Base-by-base conservation (phyloP, 2,797 vertebrate genomes). In the Microctenopoma lineatum region DNA sequence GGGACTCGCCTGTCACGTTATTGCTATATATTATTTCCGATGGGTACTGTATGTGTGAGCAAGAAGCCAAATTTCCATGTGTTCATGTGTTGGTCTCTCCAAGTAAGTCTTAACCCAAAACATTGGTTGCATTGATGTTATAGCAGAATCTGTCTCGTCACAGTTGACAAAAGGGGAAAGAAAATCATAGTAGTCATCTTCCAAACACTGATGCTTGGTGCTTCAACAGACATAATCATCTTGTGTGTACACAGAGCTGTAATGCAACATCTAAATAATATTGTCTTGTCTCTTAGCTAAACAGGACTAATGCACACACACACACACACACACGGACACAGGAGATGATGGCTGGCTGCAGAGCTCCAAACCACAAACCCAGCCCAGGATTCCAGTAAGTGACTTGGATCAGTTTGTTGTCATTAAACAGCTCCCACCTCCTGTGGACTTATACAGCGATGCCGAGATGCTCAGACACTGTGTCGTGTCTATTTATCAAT, bases 351-450 rank as follows among this genome's bases (percentile, higher is more conserved):
- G 71, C 68, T 70, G 16, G 65, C 70, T 56, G 34, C 39, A 21
- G 14, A 21, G 63, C 39, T 69, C 62, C 32, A 64, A 74, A 84
- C 84, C 79, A 71, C 74, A 82, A 32, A 51, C 45, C 56, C 56
- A 27, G 59, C 68, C 51, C 79, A 55, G 48, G 44, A 11, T 81
- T 81, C 82, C 80, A 81, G 77, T 59, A 80, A 87, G 77, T 21
- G 46, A 29, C 77, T 75, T 82, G 79, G 77, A 79, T 68, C 36
- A 1, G 27, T 44, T 38, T 36, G 57, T 48, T 51, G 59, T 69
- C 46, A 67, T 52, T 69, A 74, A 71, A 53, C 57, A 15, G 48
- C 51, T 32, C 14, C 36, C 55, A 38, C 53, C 59, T 66, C 71
- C 57, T 51, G 60, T 53, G 61, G 65, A 69, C 42, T 26, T n/a